Base-by-base conservation (phyloP, 2,797 vertebrate species). In the Chrysocyon brachyurus region DNA sequence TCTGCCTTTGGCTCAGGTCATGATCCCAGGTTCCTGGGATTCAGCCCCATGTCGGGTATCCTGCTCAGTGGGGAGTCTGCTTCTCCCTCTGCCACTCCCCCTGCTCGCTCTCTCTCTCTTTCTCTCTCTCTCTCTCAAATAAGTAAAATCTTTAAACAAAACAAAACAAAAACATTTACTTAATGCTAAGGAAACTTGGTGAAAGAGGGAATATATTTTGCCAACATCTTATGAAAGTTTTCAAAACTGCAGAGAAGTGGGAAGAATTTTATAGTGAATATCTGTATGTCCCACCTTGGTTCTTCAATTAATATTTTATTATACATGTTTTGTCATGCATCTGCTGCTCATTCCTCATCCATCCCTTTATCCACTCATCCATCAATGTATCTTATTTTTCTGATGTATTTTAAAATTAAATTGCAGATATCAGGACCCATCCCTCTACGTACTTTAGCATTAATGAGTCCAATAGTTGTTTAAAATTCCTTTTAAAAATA, bases 161-260 rank as follows among this genome's bases (percentile, higher is more conserved):
- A 40, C 40, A 40, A 40, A 40, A 40, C 40, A 46, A 46, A 73
- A 73, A 73, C 36, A 57, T 49, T 68, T 86, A 49, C 22, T 61
- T 70, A 75, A 33, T 68, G 72, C 31, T 75, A 89, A 90, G 84
- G 68, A 94, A 77, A 87, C 31, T 12, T 91, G 75, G 33, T 86
- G 75, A 91, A 94, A 26, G 49, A 83, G 14, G 46, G 19, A 92
- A 36, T 3, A 40, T 36, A 78, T 57, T 83, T 33, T 19, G 61
- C 17, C 64, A 87, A 84, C 7, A 61, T 85, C 68, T 77, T 73
- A 61, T 31, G 52, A 91, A 70, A 59, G 84, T 3, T 75, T 94
- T 61, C 52, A 89, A 88, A 73, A 56, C 33, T 46, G 54, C 54
- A 95, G 73, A 90, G 75, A 68, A 91, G 11, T 57, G 78, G 40